Conservation (phyloP, 2,113 vertebrate genomes). For the Neodon shergylaensis region DNA sequence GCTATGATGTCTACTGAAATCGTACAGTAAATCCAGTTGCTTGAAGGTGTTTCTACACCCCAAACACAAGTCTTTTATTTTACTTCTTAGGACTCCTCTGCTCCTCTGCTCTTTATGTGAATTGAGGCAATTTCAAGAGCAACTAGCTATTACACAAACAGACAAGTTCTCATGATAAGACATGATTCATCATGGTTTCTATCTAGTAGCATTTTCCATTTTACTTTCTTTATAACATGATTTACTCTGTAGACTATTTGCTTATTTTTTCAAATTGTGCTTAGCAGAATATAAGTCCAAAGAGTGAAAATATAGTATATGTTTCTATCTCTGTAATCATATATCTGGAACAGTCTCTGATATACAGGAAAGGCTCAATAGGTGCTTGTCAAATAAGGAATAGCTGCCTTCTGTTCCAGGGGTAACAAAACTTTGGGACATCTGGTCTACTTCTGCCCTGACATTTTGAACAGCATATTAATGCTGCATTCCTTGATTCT, state of each 20-base stretch:
- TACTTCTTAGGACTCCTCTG: not conserved
- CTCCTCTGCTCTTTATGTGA: not conserved
- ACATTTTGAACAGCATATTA: slow-evolving; percentile 49
- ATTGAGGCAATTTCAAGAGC: not conserved
- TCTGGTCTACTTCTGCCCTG: slow-evolving; percentile 4
- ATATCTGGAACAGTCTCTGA: not conserved
- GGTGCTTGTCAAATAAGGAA: not conserved
- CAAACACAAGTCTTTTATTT: not conserved
- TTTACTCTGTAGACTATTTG: not conserved
- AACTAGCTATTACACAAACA: not conserved
- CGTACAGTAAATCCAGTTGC: not conserved
- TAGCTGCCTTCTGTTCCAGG: not conserved
- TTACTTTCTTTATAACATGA: not conserved
- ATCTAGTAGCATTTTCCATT: not conserved
- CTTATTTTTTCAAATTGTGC: not conserved
- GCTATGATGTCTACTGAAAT: not conserved
- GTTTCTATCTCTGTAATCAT: not conserved
- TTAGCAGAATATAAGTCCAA: not conserved
- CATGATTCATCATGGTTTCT: not conserved
- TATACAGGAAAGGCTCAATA: not conserved
- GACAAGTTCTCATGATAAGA: not conserved
- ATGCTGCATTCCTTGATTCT: slow-evolving; percentile 40
- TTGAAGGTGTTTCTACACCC: not conserved
- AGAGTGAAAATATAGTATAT: not conserved
- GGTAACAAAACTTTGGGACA: slow-evolving; percentile 35